These are phyloP conservation scores for Okapia johnstoni DNA, from an alignment of 2,113 vertebrate species.

Conservation along the genomic window DNA sequence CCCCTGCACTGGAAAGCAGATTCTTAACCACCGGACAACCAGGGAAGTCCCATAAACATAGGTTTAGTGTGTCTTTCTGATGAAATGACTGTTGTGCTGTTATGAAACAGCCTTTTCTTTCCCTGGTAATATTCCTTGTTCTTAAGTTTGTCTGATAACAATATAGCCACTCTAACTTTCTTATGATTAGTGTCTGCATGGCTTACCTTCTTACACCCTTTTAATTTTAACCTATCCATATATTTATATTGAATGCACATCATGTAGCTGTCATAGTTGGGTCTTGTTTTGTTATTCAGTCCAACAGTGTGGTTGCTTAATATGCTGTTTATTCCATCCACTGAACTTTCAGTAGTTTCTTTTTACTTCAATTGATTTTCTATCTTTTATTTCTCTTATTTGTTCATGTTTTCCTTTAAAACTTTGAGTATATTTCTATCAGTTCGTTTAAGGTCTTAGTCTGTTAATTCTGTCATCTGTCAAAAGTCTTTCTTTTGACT, in stretches of 20 bases:
- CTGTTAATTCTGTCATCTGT: not conserved
- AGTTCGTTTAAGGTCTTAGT: not conserved
- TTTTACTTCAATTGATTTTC: not conserved
- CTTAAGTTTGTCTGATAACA: not conserved
- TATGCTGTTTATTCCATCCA: not conserved
- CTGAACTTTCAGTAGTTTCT: not conserved
- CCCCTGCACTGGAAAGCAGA: not conserved
- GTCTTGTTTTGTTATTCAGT: not conserved
- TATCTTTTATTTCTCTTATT: not conserved
- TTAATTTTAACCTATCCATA: not conserved
- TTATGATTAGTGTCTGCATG: not conserved
- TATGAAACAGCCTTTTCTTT: not conserved
- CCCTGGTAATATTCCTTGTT: not conserved
- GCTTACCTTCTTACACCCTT: not conserved
- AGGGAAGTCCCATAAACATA: not conserved
- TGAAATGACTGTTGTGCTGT: not conserved
- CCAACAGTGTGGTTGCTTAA: not conserved
- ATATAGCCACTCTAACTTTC: not conserved
- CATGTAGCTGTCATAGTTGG: not conserved
- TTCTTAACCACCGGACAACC: not conserved
- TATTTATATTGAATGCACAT: not conserved
- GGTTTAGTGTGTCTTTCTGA: not conserved
- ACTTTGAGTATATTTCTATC: not conserved
- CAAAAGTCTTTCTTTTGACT: not conserved
- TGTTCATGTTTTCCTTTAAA: not conserved